Base-by-base conservation (phyloP, 2,797 vertebrate genomes). In the Darevskia nairensis region DNA sequence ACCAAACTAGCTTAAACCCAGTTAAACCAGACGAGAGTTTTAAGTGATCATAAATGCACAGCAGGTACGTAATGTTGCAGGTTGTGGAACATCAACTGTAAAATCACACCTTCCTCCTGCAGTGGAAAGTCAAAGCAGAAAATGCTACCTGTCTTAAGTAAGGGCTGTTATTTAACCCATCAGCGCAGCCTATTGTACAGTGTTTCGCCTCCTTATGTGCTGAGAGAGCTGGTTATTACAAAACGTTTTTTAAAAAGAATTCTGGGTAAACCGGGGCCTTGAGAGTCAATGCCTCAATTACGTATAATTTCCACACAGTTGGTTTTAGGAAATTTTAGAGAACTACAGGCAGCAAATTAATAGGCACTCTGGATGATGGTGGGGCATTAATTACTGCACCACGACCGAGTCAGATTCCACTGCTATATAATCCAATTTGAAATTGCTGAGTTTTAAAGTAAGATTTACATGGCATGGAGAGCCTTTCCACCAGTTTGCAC, bases 311-410 rank as follows among this genome's bases (percentile, higher is more conserved):
- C 32, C 8, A 83, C 50, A 7, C 41, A 41, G 59, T 41, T 87
- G 39, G 35, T 41, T 74, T 25, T 25, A 41, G 7, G 29, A 10
- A 77, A 72, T 74, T 29, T 25, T 6, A 78, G 50, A 84, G 41
- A 86, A 72, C 81, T 46, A 74, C 74, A 87, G 77, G 68, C 15
- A 39, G 35, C 29, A 83, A 86, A 85, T 89, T 66, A 72, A 75
- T 50, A 74, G 59, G 39, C 50, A 79, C 29, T 80, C 61, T 46
- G 55, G n/a, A 72, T 27, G 59, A 72, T 55, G 75, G 35, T 35
- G 50, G 66, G 61, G 55, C 41, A 41, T 72, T 84, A 88, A 88
- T 88, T 72, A 80, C 55, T 69, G 21, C n/a, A 55, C 46, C 64
- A 64, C 27, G 82, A 66, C 32, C 4, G 27, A 39, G 82, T 32